Conservation (phyloP, 37 sponge, comb jelly and placozoan species). For the Dysidea cf. avara region DNA sequence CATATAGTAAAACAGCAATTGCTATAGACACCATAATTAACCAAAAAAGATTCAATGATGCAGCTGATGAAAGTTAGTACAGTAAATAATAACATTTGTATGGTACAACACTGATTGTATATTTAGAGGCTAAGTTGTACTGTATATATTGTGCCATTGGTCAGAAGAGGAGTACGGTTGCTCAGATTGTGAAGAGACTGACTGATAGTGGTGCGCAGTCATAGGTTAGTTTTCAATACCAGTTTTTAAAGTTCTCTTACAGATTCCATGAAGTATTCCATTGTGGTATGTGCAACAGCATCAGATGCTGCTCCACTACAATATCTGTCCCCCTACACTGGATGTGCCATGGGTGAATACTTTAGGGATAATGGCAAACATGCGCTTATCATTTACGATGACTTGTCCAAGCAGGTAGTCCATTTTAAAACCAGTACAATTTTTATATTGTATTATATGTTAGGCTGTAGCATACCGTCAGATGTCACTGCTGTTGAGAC, state of each 20-base stretch:
- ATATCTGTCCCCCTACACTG: conserved; percentile 97
- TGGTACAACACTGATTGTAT: neutral
- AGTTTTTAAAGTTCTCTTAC: neutral
- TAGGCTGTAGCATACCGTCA: conserved; percentile 99
- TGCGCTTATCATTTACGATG: conserved; percentile 99
- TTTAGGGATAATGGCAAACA: conserved; percentile 98
- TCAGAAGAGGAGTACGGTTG: conserved; percentile 99
- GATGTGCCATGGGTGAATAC: conserved; percentile 99
- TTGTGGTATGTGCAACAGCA: conserved; percentile 97
- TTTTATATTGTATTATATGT: neutral
- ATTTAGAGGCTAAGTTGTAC: conserved; percentile 92
- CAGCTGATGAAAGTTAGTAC: conserved; percentile 83
- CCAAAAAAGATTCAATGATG: conserved; percentile 95
- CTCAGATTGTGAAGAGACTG: conserved; percentile 96
- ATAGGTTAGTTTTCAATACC: neutral
- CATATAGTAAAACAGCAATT: conserved; percentile 91
- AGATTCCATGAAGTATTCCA: conserved; percentile 98
- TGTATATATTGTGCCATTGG: conserved; percentile 98
- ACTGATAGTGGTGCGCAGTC: conserved; percentile 73
- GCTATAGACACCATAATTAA: conserved; percentile 99
- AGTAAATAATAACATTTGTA: neutral
- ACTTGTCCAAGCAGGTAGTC: conserved; percentile 93
- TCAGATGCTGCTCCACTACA: conserved; percentile 99
- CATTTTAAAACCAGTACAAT: neutral
- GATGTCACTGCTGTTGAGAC: conserved; percentile 97